Conservation (phyloP, 2,113 vertebrate genomes). For the Grantiella picta region DNA sequence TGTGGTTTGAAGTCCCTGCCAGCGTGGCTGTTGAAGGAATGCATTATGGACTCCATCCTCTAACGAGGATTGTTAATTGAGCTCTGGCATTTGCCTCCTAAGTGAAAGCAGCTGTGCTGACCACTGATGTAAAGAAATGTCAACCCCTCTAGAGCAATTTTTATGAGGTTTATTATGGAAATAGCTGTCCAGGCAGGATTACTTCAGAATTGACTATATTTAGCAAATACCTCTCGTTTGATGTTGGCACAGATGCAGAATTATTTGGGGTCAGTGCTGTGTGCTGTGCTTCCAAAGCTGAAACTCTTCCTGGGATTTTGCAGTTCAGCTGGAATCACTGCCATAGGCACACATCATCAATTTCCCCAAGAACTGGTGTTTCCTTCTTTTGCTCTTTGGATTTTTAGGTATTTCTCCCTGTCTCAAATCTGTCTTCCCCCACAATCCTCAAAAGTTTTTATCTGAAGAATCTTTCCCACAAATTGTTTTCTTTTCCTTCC, state of each 20-base stretch:
- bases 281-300: background rate
- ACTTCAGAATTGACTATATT: background rate
- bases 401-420: background rate
- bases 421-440: background rate
- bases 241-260: background rate
- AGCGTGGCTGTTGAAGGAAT: conserved; percentile 21
- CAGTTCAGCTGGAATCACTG: background rate
- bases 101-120: conserved; percentile 50
- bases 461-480: background rate
- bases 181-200: conserved; percentile 14
- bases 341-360: background rate
- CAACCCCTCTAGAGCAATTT: background rate
- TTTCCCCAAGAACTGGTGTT: background rate
- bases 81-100: conserved; percentile 16
- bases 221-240: background rate
- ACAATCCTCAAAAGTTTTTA: background rate
- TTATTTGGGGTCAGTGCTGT: background rate
- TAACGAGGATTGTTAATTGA: background rate
- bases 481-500: background rate
- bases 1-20: conserved; percentile 30
- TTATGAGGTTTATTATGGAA: background rate
- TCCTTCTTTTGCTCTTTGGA: background rate
- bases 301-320: background rate
- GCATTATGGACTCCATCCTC: background rate
- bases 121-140: background rate